Conservation (phyloP, 2,888 invertebrate genomes). For the Antitype chi region DNA sequence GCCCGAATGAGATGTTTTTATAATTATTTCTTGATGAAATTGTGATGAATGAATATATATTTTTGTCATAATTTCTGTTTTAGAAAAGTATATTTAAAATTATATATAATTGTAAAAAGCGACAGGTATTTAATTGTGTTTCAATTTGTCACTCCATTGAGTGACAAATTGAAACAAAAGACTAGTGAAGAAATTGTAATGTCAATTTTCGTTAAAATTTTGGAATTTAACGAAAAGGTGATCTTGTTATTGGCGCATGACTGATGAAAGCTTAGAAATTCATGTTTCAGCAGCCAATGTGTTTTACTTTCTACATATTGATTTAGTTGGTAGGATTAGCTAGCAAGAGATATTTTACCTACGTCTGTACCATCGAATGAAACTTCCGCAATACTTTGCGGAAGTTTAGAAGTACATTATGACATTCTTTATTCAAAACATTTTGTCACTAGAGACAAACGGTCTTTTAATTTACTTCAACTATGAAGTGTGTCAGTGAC, state of each 20-base stretch:
- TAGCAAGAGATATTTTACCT: not conserved
- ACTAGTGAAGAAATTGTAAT: too few species aligned
- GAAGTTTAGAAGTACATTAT: too few species aligned
- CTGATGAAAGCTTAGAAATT: not conserved
- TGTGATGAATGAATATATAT: constrained; percentile 37
- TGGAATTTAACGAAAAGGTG: not conserved
- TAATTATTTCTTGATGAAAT: constrained; percentile 56
- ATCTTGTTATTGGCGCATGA: too few species aligned
- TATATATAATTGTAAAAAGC: too few species aligned
- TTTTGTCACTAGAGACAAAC: not conserved
- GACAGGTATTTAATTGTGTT: not conserved
- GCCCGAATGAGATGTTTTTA: constrained; percentile 56
- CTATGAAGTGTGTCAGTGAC: too few species aligned
- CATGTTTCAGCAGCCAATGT: too few species aligned
- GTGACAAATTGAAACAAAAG: too few species aligned
- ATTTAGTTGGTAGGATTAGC: not conserved
- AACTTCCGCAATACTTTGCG: not conserved
- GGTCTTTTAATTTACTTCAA: not conserved
- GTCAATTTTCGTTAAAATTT: too few species aligned
- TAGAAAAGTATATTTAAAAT: constrained; percentile 8
- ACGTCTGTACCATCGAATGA: not conserved
- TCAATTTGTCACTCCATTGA: not conserved
- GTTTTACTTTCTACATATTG: not conserved
- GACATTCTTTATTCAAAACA: not conserved
- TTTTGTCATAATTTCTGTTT: constrained; percentile 19